Base-by-base conservation (phyloP, 1,140 invertebrate species). In the Heliconius hewitsoni region DNA sequence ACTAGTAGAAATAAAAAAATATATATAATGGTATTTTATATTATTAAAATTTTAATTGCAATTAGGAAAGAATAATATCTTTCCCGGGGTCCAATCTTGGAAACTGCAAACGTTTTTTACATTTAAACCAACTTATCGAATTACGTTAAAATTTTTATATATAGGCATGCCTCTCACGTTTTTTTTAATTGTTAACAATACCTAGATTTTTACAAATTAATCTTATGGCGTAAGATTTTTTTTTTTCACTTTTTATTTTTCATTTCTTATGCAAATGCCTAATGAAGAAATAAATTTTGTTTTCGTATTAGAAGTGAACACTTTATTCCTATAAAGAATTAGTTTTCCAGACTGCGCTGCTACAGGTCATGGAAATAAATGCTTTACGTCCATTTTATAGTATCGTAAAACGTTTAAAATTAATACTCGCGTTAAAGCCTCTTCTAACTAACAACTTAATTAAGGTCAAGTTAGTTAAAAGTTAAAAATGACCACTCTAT, bases 321-420 rank as follows among this genome's bases (percentile, higher is more conserved):
- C 52, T 6, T 55, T 46, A 46, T 13, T 46, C 13, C 42, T 13
- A 46, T 46, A 46, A 46, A 16, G 4, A 46, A 16, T 16, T 16
- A 16, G 42, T 46, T 46, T 46, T 46, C 16, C 42, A 16, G 16
- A 16, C 42, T 16, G 27, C 27, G 27, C 11, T n/a, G 9, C 9
- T 16, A 30, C 8, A 30, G 23, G 27, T 66, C 60, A 66, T 30
- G 27, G 60, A 66, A 66, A 66, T 66, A 66, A 66, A 66, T 66
- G 42, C 42, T 9, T 66, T 30, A 66, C 60, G 57, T 30, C 9
- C 13, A 46, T 76, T 75, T 76, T 70, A 76, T 76, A 27, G 39
- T 46, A 42, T 66, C 66, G 66, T 76, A 71, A 74, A 76, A 76
- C 55, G 39, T 71, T 55, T 66, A 76, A 76, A 18, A 42, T 76